phyloP scores from a whole-genome alignment of 2,888 invertebrate genomes.

The Ichneumon xanthorius region DNA sequence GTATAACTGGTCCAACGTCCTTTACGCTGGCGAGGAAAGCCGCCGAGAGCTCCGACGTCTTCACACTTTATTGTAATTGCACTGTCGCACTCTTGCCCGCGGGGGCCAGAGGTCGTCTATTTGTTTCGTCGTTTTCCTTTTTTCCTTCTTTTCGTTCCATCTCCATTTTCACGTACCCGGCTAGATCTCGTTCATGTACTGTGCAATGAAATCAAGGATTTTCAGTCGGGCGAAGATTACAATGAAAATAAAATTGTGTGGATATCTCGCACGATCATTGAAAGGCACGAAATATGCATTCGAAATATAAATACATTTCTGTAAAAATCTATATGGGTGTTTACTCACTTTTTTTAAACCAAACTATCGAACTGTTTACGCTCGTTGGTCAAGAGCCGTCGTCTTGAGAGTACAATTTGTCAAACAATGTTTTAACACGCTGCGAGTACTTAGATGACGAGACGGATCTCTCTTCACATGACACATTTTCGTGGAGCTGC shows the following conservation, averaged over 20 bases:
- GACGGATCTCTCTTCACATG: background rate
- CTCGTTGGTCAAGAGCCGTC: background rate
- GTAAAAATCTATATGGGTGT: background rate
- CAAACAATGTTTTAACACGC: background rate
- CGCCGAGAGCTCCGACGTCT: conserved; percentile 21
- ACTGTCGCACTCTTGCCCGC: conserved; percentile 70
- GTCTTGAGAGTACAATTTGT: background rate
- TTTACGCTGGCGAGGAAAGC: conserved; percentile 31
- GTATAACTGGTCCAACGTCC: conserved; percentile 14
- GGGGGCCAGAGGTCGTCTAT: conserved; percentile 40
- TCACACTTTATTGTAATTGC: conserved; percentile 81
- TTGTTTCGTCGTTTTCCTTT: conserved; percentile 16
- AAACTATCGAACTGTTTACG: background rate
- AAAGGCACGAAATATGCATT: background rate
- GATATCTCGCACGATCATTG: too few relatives aligned
- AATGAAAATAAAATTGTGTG: background rate
- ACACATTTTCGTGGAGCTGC: conserved; percentile 25
- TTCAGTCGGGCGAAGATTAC: background rate
- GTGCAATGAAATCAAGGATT: conserved; percentile 3
- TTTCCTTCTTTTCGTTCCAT: background rate
- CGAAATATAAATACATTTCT: background rate
- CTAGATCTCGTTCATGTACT: conserved; percentile 42
- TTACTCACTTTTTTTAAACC: too few relatives aligned
- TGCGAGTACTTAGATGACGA: background rate
- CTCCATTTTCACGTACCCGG: background rate